phyloP scores from a whole-genome alignment of 2,113 vertebrate genomes.

The Oncorhynchus keta region DNA sequence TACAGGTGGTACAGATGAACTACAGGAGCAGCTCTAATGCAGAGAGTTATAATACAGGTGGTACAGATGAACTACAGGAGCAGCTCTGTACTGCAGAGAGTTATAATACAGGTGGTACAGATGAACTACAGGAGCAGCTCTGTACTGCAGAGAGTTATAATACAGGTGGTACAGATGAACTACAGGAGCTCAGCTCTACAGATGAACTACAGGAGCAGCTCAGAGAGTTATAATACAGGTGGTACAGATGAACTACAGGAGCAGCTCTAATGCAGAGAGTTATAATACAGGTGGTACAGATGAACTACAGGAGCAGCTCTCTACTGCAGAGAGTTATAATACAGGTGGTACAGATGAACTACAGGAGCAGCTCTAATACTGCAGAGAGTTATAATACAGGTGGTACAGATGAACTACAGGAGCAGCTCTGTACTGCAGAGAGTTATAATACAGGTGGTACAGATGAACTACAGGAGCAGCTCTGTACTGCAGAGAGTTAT shows the following conservation, averaged over 20 bases:
- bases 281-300: constrained; percentile 78
- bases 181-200: constrained; percentile 90
- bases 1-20: constrained; percentile 77
- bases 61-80: constrained; percentile 74
- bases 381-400: constrained; percentile 89
- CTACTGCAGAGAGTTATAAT: constrained; percentile 84
- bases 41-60: constrained; percentile 87
- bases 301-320: constrained; percentile 91
- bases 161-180: constrained; percentile 77
- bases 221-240: constrained; percentile 87
- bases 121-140: constrained; percentile 89
- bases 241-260: constrained; percentile 78
- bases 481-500: constrained; percentile 89
- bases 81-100: constrained; percentile 84
- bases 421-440: constrained; percentile 93
- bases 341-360: constrained; percentile 80
- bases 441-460: constrained; percentile 82
- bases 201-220: constrained; percentile 89
- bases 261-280: constrained; percentile 89
- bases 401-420: constrained; percentile 77
- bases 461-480: constrained; percentile 65
- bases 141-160: constrained; percentile 88
- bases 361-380: constrained; percentile 92
- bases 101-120: constrained; percentile 69
- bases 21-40: constrained; percentile 92